These are phyloP conservation scores for Cataglyphis rosenhaueri DNA, from an alignment of 2,888 invertebrate species.

Conservation along the genomic window DNA sequence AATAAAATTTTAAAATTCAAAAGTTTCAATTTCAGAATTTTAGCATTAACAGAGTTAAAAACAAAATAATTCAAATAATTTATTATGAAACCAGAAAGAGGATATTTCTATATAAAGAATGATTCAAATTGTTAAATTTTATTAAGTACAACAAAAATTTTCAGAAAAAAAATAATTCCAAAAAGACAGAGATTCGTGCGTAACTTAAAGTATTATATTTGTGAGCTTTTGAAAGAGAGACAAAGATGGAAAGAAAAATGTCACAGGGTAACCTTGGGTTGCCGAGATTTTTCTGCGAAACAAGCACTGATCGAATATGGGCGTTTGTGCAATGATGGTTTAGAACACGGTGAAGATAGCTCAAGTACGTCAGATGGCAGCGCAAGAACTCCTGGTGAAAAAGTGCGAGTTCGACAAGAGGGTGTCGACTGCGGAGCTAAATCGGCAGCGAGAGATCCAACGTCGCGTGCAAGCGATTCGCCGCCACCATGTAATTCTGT, in stretches of 20 bases:
- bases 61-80: neutral
- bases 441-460: conserved; percentile 94
- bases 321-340: conserved; percentile 71
- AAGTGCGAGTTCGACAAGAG: conserved; percentile 88
- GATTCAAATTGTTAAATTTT: neutral
- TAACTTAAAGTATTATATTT: conserved; percentile 30
- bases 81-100: neutral
- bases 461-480: conserved; percentile 94
- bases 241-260: conserved; percentile 7
- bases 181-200: conserved; percentile 1
- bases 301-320: conserved; percentile 61
- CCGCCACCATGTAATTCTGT: conserved; percentile 90
- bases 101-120: too few relatives aligned
- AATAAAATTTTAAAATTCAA: neutral
- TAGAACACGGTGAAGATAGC: conserved; percentile 89
- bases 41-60: neutral
- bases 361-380: conserved; percentile 89
- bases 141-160: neutral
- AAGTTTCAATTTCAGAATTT: neutral
- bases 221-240: conserved; percentile 20
- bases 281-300: conserved; percentile 6
- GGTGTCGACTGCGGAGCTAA: conserved; percentile 92
- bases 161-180: neutral
- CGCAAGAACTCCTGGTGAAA: conserved; percentile 89
- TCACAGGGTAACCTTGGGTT: neutral